A percentile compares a stretch with the other conserved stretches of the same genome.
phyloP scores from a whole-genome alignment of 1,140 invertebrate species.

The Ladona fulva region DNA sequence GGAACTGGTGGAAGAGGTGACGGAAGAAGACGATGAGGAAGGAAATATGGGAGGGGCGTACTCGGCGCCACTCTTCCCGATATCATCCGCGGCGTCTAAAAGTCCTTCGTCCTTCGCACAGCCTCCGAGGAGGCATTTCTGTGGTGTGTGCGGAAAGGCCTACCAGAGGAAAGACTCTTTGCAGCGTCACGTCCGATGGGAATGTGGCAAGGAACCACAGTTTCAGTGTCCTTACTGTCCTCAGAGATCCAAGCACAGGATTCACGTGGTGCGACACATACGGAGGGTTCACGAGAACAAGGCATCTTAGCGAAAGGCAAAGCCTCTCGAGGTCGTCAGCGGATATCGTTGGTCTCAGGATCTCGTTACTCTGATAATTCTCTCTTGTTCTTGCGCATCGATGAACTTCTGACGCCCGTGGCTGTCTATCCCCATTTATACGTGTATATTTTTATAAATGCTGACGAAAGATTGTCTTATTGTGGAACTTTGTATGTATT shows the following conservation, averaged over 20 bases:
- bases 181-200: slow-evolving; percentile 38
- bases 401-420: too few species aligned
- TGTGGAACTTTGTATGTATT: too few species aligned
- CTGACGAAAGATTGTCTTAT: too few species aligned
- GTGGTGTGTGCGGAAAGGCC: slow-evolving; percentile 39
- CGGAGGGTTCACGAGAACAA: slow-evolving; percentile 1
- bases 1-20: neutral
- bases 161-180: slow-evolving; percentile 47
- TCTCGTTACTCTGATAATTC: too few species aligned
- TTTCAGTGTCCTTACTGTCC: slow-evolving; percentile 45
- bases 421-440: too few species aligned
- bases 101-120: neutral
- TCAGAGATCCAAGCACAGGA: slow-evolving; percentile 36
- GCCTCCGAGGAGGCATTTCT: slow-evolving; percentile 22
- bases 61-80: neutral
- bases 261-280: neutral
- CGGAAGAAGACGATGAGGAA: neutral
- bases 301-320: neutral
- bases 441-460: too few species aligned
- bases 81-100: neutral
- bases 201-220: slow-evolving; percentile 48
- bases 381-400: too few species aligned
- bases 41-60: neutral
- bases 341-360: too few species aligned
- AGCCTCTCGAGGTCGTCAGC: too few species aligned